A percentile compares a stretch with the other conserved stretches of the same genome.
phyloP scores from a whole-genome alignment of 2,888 invertebrate species.

The Nymphalis c-album region DNA sequence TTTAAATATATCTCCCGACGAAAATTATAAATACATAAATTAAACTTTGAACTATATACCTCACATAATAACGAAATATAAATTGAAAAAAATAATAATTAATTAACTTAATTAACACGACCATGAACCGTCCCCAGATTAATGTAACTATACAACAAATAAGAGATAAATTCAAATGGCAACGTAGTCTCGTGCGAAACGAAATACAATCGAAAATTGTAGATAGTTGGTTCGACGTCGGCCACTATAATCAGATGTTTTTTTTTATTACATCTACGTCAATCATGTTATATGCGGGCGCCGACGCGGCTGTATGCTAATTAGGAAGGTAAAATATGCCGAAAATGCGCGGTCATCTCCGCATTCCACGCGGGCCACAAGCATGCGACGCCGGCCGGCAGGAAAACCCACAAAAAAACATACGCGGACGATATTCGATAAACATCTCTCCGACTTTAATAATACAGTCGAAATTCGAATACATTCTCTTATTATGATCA shows the following conservation, averaged over 20 bases:
- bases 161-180: slow-evolving; percentile 16
- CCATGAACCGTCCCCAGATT: slow-evolving; percentile 27
- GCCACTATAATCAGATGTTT: slow-evolving; percentile 42
- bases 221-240: slow-evolving; percentile 33
- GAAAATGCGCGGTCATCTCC: slow-evolving; percentile 71
- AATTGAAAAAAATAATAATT: slow-evolving; percentile 26
- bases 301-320: slow-evolving; percentile 64
- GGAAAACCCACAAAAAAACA: slow-evolving; percentile 61
- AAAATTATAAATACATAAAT: slow-evolving; percentile 17
- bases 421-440: slow-evolving; percentile 40
- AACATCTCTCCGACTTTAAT: slow-evolving; percentile 43
- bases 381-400: slow-evolving; percentile 51
- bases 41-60: slow-evolving; percentile 21
- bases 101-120: slow-evolving; percentile 23
- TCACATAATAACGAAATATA: slow-evolving; percentile 12
- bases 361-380: slow-evolving; percentile 66
- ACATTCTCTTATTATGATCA: background rate
- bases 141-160: slow-evolving; percentile 9
- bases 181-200: slow-evolving; percentile 27
- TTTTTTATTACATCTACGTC: slow-evolving; percentile 32
- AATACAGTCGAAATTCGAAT: slow-evolving; percentile 37
- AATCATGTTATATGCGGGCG: slow-evolving; percentile 46
- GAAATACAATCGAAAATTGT: slow-evolving; percentile 9
- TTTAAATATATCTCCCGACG: slow-evolving; percentile 7
- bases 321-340: slow-evolving; percentile 57